Percentiles rank a stretch among this genome's conserved stretches.
Conservation (phyloP, 2,797 vertebrate species). For the Gouania willdenowi region DNA sequence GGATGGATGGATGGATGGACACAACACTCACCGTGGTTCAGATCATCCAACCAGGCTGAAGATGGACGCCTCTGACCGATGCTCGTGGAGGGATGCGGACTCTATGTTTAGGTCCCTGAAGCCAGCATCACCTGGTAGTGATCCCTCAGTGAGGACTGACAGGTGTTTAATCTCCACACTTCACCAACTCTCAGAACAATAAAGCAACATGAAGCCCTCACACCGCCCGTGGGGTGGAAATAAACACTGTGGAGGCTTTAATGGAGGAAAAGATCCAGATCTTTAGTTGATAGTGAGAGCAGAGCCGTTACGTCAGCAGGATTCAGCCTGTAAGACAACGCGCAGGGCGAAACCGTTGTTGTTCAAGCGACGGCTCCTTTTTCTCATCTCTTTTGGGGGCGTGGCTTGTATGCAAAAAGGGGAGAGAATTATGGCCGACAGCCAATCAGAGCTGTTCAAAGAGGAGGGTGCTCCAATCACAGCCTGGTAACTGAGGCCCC, state of each 20-base stretch:
- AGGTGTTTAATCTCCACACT: no score
- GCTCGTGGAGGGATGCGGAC: no score
- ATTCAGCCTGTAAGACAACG: conserved; percentile 26
- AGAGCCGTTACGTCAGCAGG: no score
- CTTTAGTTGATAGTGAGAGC: no score
- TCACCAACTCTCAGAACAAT: no score
- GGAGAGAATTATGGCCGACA: conserved; percentile 32
- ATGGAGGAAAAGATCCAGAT: no score
- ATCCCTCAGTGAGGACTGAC: conserved; percentile 25
- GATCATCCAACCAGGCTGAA: no score
- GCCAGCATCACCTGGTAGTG: accelerated
- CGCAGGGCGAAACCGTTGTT: background rate
- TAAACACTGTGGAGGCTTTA: no score
- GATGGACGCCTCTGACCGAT: conserved; percentile 14
- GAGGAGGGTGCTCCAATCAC: conserved; percentile 56
- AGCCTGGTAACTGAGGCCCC: conserved; percentile 1
- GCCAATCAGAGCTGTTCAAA: conserved; percentile 53
- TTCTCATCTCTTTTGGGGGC: conserved; percentile 14
- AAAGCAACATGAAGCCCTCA: no score
- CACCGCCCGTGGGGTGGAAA: no score
- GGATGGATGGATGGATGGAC: conserved; percentile 21
- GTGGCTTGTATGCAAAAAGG: conserved; percentile 59
- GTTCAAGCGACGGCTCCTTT: background rate
- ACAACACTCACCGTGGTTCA: conserved; percentile 8
- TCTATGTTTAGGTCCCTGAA: conserved; percentile 60